Percentiles rank a stretch among this genome's conserved stretches.
These are phyloP conservation scores for Calephelis nemesis DNA, from an alignment of 1,140 invertebrate genomes.

Conservation along the genomic window DNA sequence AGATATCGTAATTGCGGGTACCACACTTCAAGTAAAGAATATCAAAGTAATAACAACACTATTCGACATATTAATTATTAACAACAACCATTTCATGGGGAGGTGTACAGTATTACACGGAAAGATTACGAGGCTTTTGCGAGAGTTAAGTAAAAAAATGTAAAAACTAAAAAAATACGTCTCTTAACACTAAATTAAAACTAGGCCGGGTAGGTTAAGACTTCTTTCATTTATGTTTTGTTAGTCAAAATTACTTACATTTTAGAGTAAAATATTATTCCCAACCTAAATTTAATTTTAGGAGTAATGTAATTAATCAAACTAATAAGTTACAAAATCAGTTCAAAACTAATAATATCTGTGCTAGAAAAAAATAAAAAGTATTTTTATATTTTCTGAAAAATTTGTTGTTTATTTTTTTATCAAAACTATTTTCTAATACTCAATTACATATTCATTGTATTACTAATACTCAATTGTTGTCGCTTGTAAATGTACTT, in stretches of 20 bases:
- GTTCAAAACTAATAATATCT: too few relatives aligned
- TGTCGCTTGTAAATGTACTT: background rate
- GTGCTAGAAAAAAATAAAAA: background rate
- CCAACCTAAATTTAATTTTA: too few relatives aligned
- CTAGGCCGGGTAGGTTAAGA: conserved; percentile 67
- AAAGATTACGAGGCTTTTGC: conserved; percentile 48
- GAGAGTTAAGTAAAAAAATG: conserved; percentile 35
- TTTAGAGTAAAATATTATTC: background rate
- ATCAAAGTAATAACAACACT: too few relatives aligned
- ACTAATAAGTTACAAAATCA: too few relatives aligned
- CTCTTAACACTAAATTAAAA: conserved; percentile 66
- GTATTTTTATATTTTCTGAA: background rate
- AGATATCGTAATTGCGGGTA: too few relatives aligned
- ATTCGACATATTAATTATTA: background rate
- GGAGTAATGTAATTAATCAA: too few relatives aligned
- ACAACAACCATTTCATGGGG: background rate
- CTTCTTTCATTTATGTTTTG: conserved; percentile 38
- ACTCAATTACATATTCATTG: background rate
- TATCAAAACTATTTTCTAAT: conserved; percentile 8
- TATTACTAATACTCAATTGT: background rate
- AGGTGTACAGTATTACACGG: conserved; percentile 23
- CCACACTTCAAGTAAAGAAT: background rate
- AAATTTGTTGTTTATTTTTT: conserved; percentile 7
- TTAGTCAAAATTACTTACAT: conserved; percentile 1
- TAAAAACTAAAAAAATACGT: conserved; percentile 49